Percentiles rank a stretch among this genome's conserved stretches.
These are phyloP conservation scores for Peromyscus eremicus DNA, from an alignment of 2,797 vertebrate genomes.

Conservation along the genomic window DNA sequence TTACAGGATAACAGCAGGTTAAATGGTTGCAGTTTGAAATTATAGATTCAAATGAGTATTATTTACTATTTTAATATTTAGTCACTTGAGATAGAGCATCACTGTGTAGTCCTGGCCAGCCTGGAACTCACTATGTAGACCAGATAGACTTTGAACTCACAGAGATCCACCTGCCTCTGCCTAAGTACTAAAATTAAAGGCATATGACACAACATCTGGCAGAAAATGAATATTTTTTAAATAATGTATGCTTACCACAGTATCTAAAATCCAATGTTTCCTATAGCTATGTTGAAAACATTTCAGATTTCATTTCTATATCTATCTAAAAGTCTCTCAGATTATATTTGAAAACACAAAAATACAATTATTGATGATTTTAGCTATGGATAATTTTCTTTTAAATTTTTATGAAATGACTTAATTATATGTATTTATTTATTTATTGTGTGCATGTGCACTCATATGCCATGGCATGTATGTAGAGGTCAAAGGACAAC, in stretches of 20 bases:
- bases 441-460: neutral
- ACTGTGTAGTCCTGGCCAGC: neutral
- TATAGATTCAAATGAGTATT: neutral
- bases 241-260: neutral
- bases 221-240: neutral
- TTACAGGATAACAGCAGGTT: neutral
- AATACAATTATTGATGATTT: slow-evolving; percentile 33
- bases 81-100: neutral
- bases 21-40: neutral
- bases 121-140: neutral
- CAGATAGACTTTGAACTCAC: neutral
- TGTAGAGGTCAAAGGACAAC: neutral
- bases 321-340: neutral
- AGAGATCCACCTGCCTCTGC: neutral
- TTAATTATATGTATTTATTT: neutral
- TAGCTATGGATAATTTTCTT: neutral
- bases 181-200: neutral
- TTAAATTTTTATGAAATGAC: neutral
- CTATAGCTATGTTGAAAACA: neutral
- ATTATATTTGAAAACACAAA: slow-evolving; percentile 22
- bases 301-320: neutral
- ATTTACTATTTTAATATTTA: neutral
- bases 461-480: neutral
- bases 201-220: neutral
- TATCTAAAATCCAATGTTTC: neutral